Evolutionary conservation across 2,888 invertebrate species (phyloP), one percentile per base, ranked within the genome.

Genomic region (Nasonia oneida): DNA sequence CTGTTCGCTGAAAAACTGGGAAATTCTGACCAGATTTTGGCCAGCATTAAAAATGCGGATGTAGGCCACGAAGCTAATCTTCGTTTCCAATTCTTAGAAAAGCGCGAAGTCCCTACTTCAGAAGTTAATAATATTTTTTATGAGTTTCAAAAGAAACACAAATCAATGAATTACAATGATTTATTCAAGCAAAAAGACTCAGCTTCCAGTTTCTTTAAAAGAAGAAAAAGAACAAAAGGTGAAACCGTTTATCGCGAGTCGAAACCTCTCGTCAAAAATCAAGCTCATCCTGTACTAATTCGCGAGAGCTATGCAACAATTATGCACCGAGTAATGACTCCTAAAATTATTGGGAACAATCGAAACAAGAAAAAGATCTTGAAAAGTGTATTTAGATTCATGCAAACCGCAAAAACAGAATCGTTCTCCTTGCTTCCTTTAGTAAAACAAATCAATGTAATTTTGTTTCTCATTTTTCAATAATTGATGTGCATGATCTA

Each of bases 311-410:
- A 71, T 33, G 80, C 42, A 50, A 71, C 33, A 39, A 71, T 86
- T 39, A 71, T 86, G 6, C 73, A 76, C 37, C 76, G 39, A 71
- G 77, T 83, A 0, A 23, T 83, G 0, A 39, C 83, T 4, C 53
- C 64, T 3, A 2, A 80, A 71, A 71, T 83, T 5, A 50, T 83
- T 39, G 86, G 86, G 0, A 79, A 75, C 39, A n/a, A 70, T 47
- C 76, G 64, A 53, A 86, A 86, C 33, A 86, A 86, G 47, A 86
- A 86, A 12, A 83, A 86, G 80, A 86, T 86, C 33, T 73, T 86
- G 6, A 86, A 86, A 73, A 77, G 71, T 39, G 37, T 83, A n/a
- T 14, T 76, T 3, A 83, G 81, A n/a, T 83, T 86, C 15, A n/a
- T 83, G 10, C 8, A 15, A 64, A 86, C 83, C 29, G 86, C 86